Conservation (phyloP, 1,140 invertebrate species). For the Bombus superbus region DNA sequence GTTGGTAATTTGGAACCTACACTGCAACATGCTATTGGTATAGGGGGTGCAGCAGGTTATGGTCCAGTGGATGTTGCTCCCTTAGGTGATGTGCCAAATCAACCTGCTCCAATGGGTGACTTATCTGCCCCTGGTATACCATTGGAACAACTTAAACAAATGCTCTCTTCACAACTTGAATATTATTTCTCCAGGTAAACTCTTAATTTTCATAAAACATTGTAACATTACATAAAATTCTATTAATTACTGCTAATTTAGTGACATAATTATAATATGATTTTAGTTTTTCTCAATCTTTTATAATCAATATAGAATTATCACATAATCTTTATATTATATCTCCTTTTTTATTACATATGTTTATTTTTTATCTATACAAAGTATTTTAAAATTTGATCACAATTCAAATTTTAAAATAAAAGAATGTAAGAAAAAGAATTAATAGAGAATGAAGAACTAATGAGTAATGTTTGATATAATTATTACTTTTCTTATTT, state of each 20-base stretch:
- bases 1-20: slow-evolving; percentile 77
- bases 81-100: slow-evolving; percentile 73
- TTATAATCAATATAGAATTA: background rate
- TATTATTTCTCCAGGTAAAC: slow-evolving; percentile 94
- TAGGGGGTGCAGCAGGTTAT: slow-evolving; percentile 79
- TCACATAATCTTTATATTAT: background rate
- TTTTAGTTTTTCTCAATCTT: background rate
- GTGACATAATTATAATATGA: background rate
- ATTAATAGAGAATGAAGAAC: background rate
- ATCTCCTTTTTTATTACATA: background rate
- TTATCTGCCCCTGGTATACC: slow-evolving; percentile 81
- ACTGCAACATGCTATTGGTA: slow-evolving; percentile 79
- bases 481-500: too few relatives aligned
- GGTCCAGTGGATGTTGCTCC: slow-evolving; percentile 77
- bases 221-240: background rate
- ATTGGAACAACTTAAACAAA: slow-evolving; percentile 89
- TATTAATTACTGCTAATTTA: background rate
- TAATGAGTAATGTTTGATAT: too few relatives aligned
- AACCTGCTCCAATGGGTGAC: slow-evolving; percentile 78
- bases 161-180: slow-evolving; percentile 93
- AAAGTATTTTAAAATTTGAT: background rate
- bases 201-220: background rate
- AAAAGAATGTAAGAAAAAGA: background rate
- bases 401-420: background rate
- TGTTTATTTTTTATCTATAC: background rate